phyloP scores from a whole-genome alignment of 2,113 vertebrate genomes.

The Zosterops lateralis region DNA sequence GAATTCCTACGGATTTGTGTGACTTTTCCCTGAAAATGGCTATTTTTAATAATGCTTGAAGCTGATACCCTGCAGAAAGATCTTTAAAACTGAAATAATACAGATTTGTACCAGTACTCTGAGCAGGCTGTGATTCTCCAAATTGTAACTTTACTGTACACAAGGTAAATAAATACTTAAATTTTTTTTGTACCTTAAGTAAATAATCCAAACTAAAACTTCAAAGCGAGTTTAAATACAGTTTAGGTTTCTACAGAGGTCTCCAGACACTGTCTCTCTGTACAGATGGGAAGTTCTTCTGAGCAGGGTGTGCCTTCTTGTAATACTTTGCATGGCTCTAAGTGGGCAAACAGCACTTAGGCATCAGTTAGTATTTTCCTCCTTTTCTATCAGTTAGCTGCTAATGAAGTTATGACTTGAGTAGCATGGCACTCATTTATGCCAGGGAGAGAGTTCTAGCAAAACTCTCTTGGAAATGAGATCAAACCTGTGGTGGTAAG shows the following conservation, averaged over 20 bases:
- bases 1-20: background rate
- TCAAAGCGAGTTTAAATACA: background rate
- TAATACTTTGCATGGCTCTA: background rate
- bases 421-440: background rate
- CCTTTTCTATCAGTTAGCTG: background rate
- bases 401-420: background rate
- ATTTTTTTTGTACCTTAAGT: background rate
- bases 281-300: background rate
- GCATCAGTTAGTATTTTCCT: too few species aligned
- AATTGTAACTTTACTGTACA: background rate
- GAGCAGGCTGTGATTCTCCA: background rate
- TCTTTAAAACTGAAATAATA: background rate
- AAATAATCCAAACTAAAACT: background rate
- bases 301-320: background rate
- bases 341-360: background rate
- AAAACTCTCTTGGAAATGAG: background rate
- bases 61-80: background rate
- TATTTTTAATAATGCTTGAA: background rate
- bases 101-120: rapidly evolving
- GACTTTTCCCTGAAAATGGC: background rate
- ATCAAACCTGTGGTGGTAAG: background rate
- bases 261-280: background rate
- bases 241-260: background rate
- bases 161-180: background rate
- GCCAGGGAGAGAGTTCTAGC: background rate